Conservation (phyloP, 2,888 invertebrate genomes). For the Lasioglossum villosulum region DNA sequence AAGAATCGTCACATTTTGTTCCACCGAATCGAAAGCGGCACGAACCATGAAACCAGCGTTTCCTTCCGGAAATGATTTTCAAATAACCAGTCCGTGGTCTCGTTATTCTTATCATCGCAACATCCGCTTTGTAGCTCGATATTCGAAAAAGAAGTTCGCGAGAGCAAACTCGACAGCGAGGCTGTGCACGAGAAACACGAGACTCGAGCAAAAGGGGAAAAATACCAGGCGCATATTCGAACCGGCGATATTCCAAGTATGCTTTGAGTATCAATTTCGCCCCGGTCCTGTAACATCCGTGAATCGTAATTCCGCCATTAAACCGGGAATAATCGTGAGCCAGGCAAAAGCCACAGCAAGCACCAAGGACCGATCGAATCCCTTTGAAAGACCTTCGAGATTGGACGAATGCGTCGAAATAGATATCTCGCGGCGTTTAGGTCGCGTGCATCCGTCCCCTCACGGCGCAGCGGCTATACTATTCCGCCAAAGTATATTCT, state of each 20-base stretch:
- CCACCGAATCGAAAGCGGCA: not conserved
- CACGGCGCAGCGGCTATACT: not conserved
- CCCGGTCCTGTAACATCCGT: not conserved
- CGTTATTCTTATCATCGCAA: not conserved
- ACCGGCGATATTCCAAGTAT: not conserved
- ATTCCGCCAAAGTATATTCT: not conserved
- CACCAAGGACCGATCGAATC: not conserved
- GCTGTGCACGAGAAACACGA: not conserved
- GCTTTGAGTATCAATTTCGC: not conserved
- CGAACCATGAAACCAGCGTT: not conserved
- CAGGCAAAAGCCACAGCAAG: not conserved
- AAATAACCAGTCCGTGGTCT: not conserved
- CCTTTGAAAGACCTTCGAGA: not conserved
- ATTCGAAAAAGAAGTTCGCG: not conserved
- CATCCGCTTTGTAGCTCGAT: not conserved
- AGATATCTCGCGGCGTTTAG: not conserved
- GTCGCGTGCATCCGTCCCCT: not conserved
- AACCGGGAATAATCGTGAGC: constrained; percentile 4
- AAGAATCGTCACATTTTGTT: not conserved
- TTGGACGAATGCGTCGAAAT: not conserved
- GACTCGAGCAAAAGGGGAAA: not conserved
- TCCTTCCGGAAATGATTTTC: not conserved
- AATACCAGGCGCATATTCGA: not conserved
- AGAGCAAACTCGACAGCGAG: not conserved
- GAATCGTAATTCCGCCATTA: not conserved